These are phyloP conservation scores for Zosterops japonicus DNA, from an alignment of 2,113 vertebrate genomes.

Conservation along the genomic window DNA sequence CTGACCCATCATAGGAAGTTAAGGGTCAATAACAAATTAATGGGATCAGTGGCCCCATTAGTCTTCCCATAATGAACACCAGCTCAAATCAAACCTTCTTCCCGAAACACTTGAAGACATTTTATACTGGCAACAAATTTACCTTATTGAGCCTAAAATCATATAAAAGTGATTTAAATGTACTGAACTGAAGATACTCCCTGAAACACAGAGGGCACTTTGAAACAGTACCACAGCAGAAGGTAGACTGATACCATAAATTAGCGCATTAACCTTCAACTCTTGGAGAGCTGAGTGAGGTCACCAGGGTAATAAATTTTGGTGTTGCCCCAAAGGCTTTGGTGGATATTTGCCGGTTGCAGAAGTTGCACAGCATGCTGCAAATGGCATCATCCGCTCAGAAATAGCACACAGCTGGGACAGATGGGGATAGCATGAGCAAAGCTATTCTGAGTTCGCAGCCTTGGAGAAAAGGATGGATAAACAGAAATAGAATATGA, in stretches of 20 bases:
- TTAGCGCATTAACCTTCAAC: not conserved
- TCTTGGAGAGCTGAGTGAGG: not conserved
- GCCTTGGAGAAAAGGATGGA: slow-evolving; percentile 40
- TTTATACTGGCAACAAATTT: slow-evolving; percentile 52
- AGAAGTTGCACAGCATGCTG: not conserved
- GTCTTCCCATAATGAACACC: slow-evolving; percentile 61
- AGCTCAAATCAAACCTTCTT: slow-evolving; percentile 19
- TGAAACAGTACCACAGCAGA: not conserved
- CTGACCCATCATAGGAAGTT: slow-evolving; percentile 7
- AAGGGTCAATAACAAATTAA: slow-evolving; percentile 68
- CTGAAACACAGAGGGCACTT: not conserved
- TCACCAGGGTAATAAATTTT: not conserved
- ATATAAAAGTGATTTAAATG: slow-evolving; percentile 63
- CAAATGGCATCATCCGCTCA: not conserved
- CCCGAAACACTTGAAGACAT: slow-evolving; percentile 31
- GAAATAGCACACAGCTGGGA: slow-evolving; percentile 50
- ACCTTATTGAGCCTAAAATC: slow-evolving; percentile 40
- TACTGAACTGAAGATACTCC: not conserved
- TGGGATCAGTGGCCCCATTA: slow-evolving; percentile 63
- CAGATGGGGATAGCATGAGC: slow-evolving; percentile 41
- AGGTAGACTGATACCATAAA: not conserved
- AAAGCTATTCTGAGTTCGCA: slow-evolving; percentile 10
- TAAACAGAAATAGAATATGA: slow-evolving; percentile 50
- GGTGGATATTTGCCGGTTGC: not conserved
- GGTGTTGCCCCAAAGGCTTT: not conserved